Evolutionary conservation across 2,888 invertebrate genomes (phyloP).

Genomic region (Chirona hameri): DNA sequence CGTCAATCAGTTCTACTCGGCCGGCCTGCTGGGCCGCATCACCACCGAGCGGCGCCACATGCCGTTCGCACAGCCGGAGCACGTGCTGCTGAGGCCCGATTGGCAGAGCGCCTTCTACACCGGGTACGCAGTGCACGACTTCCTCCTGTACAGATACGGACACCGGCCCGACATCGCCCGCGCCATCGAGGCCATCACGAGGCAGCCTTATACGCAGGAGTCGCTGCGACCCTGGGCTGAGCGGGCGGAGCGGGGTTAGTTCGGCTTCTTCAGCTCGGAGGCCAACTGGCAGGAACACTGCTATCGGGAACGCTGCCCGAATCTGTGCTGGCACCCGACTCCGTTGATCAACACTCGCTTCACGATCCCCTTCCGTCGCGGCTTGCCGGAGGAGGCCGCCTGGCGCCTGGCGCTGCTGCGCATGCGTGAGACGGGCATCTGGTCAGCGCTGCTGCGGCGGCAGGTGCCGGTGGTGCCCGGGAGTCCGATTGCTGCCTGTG

Average conservation of each 20-base stretch:
- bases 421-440: neutral
- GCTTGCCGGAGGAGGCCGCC: neutral
- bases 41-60: neutral
- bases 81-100: neutral
- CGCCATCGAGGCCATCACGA: neutral
- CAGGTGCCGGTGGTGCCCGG: neutral
- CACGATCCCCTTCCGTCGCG: neutral
- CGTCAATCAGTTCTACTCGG: neutral
- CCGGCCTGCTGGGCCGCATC: neutral
- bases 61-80: neutral
- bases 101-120: neutral
- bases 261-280: neutral
- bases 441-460: neutral
- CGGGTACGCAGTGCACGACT: neutral
- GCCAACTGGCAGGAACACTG: neutral
- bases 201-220: neutral
- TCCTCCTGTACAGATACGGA: neutral
- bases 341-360: neutral
- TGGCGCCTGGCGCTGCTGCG: neutral
- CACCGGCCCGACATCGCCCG: neutral
- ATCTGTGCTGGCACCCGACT: neutral
- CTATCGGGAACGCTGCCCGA: neutral
- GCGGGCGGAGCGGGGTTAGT: neutral
- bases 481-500: neutral
- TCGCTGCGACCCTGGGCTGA: neutral